Base-by-base conservation (phyloP, 2,113 vertebrate species). In the Pipa parva region DNA sequence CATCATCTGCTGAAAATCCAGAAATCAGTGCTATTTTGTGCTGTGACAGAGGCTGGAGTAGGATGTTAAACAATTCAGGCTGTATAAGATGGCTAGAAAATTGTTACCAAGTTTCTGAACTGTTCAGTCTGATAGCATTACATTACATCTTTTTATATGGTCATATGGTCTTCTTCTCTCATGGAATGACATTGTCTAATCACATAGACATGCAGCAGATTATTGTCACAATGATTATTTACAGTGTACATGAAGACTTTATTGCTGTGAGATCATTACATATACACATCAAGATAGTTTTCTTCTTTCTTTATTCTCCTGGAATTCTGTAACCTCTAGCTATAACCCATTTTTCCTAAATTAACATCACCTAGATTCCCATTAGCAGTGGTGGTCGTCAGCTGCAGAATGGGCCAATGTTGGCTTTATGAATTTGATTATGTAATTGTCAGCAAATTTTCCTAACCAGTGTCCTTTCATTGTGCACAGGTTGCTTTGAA, bases 401-500 rank as follows among this genome's bases (percentile, higher is more conserved):
- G 56, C 45, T 59, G 56, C 28, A 59, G 15, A 18, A 25, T 25
- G 24, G 49, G 28, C 63, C 64, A 50, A 37, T 68, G n/a, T 28
- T 33, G 36, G 21, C 45, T 59, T 39, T 59, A 59, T 68, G 24
- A 13, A 39, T 9, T 51, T 42, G 56, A 57, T 37, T 25, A 13
- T 49, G 7, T 15, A 46, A n/a, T 67, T 13, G 55, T 68, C 64
- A 27, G 29, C 54, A n/a, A 3, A 10, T 45, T 18, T 51, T 12
- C 37, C 46, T 60, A 18, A 69, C 25, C n/a, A 7, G 27, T 4
- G 12, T 73, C 73, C 54, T 22, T 75, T 59, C 74, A 72, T 59
- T 72, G 59, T 73, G 75, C 83, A 45, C 84, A 99, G 97, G 97
- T 87, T 98, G 97, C 84, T 97, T 98, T 68, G 95, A 98, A 83